These are phyloP conservation scores for Philantomba maxwellii DNA, from an alignment of 2,113 vertebrate species.

Conservation along the genomic window DNA sequence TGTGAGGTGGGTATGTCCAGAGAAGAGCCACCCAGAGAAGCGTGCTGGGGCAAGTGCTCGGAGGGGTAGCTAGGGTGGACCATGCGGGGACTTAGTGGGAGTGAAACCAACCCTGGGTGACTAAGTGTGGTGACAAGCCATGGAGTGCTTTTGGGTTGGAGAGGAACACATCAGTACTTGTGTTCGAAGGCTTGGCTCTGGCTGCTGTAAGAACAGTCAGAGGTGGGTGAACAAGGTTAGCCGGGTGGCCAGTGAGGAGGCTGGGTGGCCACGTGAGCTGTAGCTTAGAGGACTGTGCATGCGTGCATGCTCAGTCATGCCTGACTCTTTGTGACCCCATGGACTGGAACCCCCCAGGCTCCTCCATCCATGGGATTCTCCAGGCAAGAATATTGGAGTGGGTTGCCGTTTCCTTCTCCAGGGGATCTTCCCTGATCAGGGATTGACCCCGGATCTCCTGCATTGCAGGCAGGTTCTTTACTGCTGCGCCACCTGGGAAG, in stretches of 20 bases:
- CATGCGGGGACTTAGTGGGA: neutral
- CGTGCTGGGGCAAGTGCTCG: fast-evolving
- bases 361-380: neutral
- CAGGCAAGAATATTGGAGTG: neutral
- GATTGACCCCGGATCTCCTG: neutral
- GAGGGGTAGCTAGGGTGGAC: neutral
- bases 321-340: neutral
- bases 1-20: neutral
- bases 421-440: neutral
- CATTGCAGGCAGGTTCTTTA: neutral
- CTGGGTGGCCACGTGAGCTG: neutral
- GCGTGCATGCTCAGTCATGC: neutral
- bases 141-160: neutral
- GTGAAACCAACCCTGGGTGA: neutral
- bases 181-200: neutral
- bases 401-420: neutral
- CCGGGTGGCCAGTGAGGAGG: neutral
- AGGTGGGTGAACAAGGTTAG: neutral
- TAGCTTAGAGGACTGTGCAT: neutral
- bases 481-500: neutral
- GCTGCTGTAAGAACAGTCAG: neutral
- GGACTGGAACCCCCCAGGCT: neutral
- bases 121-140: neutral
- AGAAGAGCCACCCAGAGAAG: neutral
- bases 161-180: neutral